phyloP scores from a whole-genome alignment of 2,888 invertebrate species.

The Smittia aterrima region DNA sequence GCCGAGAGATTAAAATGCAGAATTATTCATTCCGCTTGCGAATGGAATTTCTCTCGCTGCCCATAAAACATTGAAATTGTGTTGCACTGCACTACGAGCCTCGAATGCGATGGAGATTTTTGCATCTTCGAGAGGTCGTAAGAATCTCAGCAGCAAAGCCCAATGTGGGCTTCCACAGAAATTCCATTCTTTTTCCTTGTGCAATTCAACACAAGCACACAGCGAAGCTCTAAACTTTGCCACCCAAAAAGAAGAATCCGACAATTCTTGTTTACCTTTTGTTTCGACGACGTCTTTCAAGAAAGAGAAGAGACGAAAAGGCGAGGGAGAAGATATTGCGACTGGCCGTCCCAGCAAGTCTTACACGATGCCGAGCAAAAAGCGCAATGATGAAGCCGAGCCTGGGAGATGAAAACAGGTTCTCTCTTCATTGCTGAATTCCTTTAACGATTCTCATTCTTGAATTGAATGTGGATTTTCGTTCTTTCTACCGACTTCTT shows the following conservation, averaged over 20 bases:
- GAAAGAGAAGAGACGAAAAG: not conserved
- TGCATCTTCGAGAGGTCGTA: not conserved
- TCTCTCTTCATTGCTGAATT: constrained; percentile 17
- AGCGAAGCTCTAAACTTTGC: not conserved
- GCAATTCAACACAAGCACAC: not conserved
- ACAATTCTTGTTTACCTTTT: constrained; percentile 16
- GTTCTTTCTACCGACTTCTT: not conserved
- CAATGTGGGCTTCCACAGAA: constrained; percentile 7
- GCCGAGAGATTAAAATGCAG: constrained; percentile 19
- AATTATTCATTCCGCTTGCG: constrained; percentile 21
- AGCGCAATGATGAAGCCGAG: not conserved
- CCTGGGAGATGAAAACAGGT: constrained; percentile 28
- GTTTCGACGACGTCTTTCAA: not conserved
- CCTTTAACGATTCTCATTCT: constrained; percentile 34
- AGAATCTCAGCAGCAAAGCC: constrained; percentile 12
- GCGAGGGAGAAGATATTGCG: not conserved
- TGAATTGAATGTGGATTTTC: not conserved
- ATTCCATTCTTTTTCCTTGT: not conserved
- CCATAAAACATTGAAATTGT: constrained; percentile 10
- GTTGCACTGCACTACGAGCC: not conserved
- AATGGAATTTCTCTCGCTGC: constrained; percentile 30
- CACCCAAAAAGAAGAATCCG: constrained; percentile 20
- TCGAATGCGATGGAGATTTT: not conserved
- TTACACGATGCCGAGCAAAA: not conserved
- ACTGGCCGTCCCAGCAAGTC: not conserved